phyloP scores from a whole-genome alignment of 1,140 invertebrate genomes.

The Pinna nobilis region DNA sequence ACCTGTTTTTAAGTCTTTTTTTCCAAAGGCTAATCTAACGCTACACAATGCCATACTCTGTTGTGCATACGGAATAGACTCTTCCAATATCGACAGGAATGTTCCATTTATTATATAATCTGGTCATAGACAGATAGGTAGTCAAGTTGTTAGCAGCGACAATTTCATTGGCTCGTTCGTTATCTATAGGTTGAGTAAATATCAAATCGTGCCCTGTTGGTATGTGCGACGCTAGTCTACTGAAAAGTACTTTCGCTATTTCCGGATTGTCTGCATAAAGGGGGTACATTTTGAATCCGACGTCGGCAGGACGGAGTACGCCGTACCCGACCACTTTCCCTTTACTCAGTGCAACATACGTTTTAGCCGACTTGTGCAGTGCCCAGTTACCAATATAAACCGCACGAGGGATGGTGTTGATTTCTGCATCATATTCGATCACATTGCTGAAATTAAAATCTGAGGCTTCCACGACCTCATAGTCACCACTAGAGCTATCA shows the following conservation, averaged over 20 bases:
- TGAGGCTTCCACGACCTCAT: slow-evolving; percentile 44
- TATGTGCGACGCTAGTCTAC: slow-evolving; percentile 44
- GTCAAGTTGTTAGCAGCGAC: slow-evolving; percentile 49
- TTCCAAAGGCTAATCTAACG: too few species aligned
- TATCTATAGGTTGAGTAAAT: slow-evolving; percentile 51
- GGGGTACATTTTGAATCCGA: slow-evolving; percentile 52
- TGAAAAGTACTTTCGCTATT: slow-evolving; percentile 50
- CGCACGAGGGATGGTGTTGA: slow-evolving; percentile 51
- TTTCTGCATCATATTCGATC: slow-evolving; percentile 48
- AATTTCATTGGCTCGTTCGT: slow-evolving; percentile 46
- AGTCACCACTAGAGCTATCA: slow-evolving; percentile 36
- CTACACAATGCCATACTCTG: slow-evolving; percentile 24
- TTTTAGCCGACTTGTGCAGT: slow-evolving; percentile 29
- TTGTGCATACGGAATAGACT: slow-evolving; percentile 24
- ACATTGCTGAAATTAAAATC: slow-evolving; percentile 50
- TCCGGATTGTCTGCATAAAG: slow-evolving; percentile 46
- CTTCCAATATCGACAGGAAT: slow-evolving; percentile 42
- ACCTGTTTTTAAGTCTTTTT: too few species aligned
- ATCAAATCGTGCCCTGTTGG: slow-evolving; percentile 50
- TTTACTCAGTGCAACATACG: slow-evolving; percentile 47
- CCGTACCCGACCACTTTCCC: slow-evolving; percentile 52
- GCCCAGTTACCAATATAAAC: slow-evolving; percentile 55
- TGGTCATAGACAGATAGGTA: slow-evolving; percentile 53
- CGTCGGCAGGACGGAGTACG: slow-evolving; percentile 46
- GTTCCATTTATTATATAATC: slow-evolving; percentile 54